phyloP scores from a whole-genome alignment of 2,797 vertebrate species.

The Monodelphis domestica region DNA sequence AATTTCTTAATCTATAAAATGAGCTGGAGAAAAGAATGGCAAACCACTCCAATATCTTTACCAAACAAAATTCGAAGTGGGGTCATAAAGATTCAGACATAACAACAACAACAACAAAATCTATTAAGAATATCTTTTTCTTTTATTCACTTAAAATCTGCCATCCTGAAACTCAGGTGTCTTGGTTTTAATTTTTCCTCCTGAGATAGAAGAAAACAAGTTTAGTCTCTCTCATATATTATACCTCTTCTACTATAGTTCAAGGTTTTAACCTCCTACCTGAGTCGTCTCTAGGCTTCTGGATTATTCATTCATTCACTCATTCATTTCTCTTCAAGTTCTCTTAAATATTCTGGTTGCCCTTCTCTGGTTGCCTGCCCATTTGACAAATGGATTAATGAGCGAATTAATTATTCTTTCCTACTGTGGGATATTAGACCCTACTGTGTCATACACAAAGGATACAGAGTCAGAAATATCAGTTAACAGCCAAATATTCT shows the following conservation, averaged over 20 bases:
- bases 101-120: neutral
- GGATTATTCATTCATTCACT: neutral
- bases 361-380: neutral
- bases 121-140: neutral
- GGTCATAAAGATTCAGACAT: neutral
- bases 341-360: neutral
- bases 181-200: neutral
- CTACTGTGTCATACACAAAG: conserved; percentile 21
- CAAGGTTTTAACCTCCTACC: neutral
- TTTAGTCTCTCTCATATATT: neutral
- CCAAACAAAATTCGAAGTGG: neutral
- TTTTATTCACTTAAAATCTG: neutral
- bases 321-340: neutral
- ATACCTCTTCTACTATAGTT: neutral
- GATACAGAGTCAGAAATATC: conserved; percentile 5
- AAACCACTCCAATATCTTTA: neutral
- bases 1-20: neutral
- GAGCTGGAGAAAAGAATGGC: neutral
- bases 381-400: neutral
- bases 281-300: neutral
- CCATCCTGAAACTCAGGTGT: no score
- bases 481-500: conserved; percentile 22
- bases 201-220: neutral
- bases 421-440: neutral
- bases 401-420: conserved; percentile 8